Percentiles rank a stretch among this genome's conserved stretches.
Conservation (phyloP, 2,888 invertebrate genomes). For the Sclerodermus sp. region DNA sequence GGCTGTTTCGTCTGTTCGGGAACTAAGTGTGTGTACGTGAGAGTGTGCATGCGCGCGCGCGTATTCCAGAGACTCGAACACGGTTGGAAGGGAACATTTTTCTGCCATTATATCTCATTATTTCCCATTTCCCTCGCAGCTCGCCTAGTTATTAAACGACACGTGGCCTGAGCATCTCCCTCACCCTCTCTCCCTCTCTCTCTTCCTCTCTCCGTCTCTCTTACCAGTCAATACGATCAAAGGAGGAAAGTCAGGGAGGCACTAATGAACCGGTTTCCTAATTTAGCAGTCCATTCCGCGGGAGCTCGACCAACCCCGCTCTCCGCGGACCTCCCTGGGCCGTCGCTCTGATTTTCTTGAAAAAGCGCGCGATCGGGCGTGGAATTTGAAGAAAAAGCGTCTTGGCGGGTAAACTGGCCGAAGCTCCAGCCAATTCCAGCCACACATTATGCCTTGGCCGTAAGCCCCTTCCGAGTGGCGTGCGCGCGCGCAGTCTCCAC, state of each 20-base stretch:
- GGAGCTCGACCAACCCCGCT: no score
- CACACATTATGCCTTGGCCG: conserved; percentile 7
- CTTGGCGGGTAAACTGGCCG: no score
- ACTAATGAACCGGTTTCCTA: conserved; percentile 42
- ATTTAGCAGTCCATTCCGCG: conserved; percentile 31
- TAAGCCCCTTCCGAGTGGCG: conserved; percentile 9
- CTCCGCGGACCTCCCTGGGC: no score
- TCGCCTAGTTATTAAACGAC: not conserved
- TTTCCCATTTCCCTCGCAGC: not conserved
- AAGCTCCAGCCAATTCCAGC: no score
- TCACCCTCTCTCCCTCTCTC: no score
- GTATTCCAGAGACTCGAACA: not conserved
- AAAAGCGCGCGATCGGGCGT: conserved; percentile 21
- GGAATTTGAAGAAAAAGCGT: no score
- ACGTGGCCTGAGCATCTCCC: no score
- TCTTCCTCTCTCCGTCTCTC: no score
- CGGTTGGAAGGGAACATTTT: not conserved
- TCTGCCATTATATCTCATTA: not conserved
- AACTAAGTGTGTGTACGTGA: not conserved
- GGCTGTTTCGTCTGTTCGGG: not conserved
- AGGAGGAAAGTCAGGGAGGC: no score
- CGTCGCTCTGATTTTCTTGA: conserved; percentile 28
- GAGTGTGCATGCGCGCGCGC: not conserved
- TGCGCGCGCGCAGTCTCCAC: conserved; percentile 16
- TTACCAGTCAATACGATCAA: no score